phyloP scores from a whole-genome alignment of 2,888 invertebrate genomes.

The Drosophila trichaetosa region DNA sequence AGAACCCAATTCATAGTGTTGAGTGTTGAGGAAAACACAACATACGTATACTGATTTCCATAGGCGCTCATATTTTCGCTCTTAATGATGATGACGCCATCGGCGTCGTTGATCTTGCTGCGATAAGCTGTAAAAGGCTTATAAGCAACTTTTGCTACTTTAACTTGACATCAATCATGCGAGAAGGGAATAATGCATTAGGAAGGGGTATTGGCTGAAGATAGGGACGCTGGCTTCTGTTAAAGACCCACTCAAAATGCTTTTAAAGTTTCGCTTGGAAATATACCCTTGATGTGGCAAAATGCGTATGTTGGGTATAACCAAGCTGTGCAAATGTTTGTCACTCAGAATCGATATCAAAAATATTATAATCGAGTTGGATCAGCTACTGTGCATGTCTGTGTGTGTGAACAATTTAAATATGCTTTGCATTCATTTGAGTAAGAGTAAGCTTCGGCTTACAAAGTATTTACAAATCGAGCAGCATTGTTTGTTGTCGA shows the following conservation, averaged over 20 bases:
- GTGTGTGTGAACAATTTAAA: not conserved
- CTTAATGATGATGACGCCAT: constrained; percentile 46
- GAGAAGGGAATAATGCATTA: constrained; percentile 22
- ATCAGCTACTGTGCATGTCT: not conserved
- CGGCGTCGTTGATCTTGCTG: constrained; percentile 44
- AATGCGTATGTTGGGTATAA: not conserved
- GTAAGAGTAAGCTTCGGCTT: not conserved
- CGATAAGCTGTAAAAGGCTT: constrained; percentile 54
- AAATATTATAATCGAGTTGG: not conserved
- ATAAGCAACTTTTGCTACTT: constrained; percentile 62
- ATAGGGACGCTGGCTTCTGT: constrained; percentile 57
- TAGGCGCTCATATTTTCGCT: constrained; percentile 25
- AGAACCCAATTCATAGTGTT: not conserved
- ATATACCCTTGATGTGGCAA: constrained; percentile 18
- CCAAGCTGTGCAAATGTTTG: not conserved
- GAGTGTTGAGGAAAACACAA: constrained; percentile 8
- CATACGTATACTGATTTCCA: constrained; percentile 5
- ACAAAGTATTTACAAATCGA: constrained; percentile 19
- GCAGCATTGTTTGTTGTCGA: not conserved
- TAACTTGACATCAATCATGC: constrained; percentile 71
- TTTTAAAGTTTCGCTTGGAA: constrained; percentile 66
- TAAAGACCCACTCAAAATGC: constrained; percentile 73
- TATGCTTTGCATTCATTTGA: not conserved
- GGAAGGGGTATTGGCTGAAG: constrained; percentile 9
- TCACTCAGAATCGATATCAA: not conserved